Evolutionary conservation across 2,888 invertebrate genomes (phyloP).

Genomic region (Scelioninae gen. 2): DNA sequence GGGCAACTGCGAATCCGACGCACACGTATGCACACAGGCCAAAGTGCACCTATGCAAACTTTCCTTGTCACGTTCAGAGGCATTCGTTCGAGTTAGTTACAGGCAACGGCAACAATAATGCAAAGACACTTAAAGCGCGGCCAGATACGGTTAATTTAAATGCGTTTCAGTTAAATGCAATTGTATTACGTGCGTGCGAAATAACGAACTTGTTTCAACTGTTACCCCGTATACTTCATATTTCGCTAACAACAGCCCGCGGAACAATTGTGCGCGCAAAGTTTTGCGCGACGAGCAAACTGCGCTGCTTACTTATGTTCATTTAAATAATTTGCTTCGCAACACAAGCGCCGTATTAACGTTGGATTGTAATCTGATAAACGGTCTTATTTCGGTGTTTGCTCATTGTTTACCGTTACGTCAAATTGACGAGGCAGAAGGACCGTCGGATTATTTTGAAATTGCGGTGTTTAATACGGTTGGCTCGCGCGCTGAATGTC

Average conservation of each 20-base stretch:
- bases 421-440: slow-evolving; percentile 21
- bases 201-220: slow-evolving; percentile 56
- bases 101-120: slow-evolving; percentile 53
- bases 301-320: slow-evolving; percentile 42
- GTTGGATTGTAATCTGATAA: slow-evolving; percentile 37
- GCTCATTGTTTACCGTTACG: slow-evolving; percentile 14
- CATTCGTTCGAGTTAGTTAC: slow-evolving; percentile 57
- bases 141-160: slow-evolving; percentile 59
- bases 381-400: slow-evolving; percentile 11
- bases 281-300: slow-evolving; percentile 45
- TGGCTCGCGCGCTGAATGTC: too few relatives aligned
- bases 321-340: slow-evolving; percentile 37
- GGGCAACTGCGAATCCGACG: slow-evolving; percentile 40
- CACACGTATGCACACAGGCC: slow-evolving; percentile 33
- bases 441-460: too few relatives aligned
- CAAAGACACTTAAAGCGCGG: slow-evolving; percentile 51
- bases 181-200: slow-evolving; percentile 55
- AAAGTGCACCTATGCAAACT: slow-evolving; percentile 57
- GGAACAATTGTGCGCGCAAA: slow-evolving; percentile 40
- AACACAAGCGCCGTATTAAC: slow-evolving; percentile 30
- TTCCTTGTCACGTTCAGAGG: slow-evolving; percentile 58
- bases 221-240: slow-evolving; percentile 53
- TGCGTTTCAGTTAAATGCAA: slow-evolving; percentile 58
- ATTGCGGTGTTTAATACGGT: too few relatives aligned
- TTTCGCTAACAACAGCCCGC: slow-evolving; percentile 51